phyloP scores from a whole-genome alignment of 2,888 invertebrate genomes.

The Caenorhabditis sulstoni region DNA sequence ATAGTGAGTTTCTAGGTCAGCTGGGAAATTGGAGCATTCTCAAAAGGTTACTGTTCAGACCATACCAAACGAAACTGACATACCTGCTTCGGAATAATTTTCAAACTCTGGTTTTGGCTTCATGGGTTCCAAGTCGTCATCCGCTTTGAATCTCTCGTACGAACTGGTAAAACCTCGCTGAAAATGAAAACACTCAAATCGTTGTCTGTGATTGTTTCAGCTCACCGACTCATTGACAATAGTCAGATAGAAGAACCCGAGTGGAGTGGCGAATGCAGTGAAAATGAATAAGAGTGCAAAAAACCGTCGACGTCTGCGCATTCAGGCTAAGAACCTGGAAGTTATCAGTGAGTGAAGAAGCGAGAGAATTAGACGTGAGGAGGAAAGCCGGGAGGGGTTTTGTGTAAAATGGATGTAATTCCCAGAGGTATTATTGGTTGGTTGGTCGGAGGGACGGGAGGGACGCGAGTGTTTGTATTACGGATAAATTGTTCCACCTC shows the following conservation, averaged over 20 bases:
- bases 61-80: background rate
- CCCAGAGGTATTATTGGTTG: slow-evolving; percentile 35
- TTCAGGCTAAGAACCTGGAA: slow-evolving; percentile 37
- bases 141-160: background rate
- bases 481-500: slow-evolving; percentile 41
- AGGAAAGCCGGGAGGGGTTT: slow-evolving; percentile 5
- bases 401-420: slow-evolving; percentile 30
- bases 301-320: slow-evolving; percentile 42
- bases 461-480: slow-evolving; percentile 39
- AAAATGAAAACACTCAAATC: slow-evolving; percentile 3
- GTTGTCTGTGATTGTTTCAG: background rate
- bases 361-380: slow-evolving; percentile 1
- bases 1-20: slow-evolving; percentile 16
- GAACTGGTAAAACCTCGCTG: background rate
- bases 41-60: background rate
- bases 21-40: slow-evolving; percentile 34
- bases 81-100: slow-evolving; percentile 21
- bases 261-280: slow-evolving; percentile 32
- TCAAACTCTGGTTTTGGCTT: slow-evolving; percentile 5
- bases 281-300: slow-evolving; percentile 35
- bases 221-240: slow-evolving; percentile 30
- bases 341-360: background rate
- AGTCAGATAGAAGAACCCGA: slow-evolving; percentile 41
- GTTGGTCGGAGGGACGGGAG: background rate
- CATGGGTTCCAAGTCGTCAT: background rate